phyloP scores from a whole-genome alignment of 2,113 vertebrate genomes.

The Chunga burmeisteri region DNA sequence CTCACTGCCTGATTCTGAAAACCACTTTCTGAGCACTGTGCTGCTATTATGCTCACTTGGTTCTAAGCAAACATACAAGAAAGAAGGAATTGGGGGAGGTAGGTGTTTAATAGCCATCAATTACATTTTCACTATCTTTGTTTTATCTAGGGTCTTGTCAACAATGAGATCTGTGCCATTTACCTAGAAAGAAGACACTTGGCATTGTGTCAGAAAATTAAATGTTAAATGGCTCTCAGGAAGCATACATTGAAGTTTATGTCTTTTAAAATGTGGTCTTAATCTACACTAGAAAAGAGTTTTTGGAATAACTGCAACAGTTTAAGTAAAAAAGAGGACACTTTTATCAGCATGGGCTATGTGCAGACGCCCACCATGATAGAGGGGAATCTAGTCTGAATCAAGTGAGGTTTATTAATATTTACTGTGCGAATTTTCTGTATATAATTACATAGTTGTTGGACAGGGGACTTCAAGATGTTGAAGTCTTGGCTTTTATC shows the following conservation, averaged over 20 bases:
- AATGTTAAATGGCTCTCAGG: not conserved
- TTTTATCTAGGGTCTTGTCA: not conserved
- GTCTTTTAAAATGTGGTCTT: not conserved
- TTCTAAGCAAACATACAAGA: not conserved
- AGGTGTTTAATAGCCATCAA: not conserved
- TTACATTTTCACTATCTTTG: not conserved
- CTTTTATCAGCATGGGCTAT: not conserved
- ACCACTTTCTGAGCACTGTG: conserved; percentile 72
- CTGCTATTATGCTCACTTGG: conserved; percentile 64
- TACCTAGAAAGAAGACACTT: not conserved
- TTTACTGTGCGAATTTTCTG: not conserved
- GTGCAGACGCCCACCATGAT: accelerated
- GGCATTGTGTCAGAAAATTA: not conserved
- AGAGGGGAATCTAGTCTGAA: not conserved
- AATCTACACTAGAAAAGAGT: not conserved
- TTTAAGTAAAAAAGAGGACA: not conserved
- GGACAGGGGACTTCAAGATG: not conserved
- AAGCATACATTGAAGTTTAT: not conserved
- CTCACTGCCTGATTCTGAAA: conserved; percentile 75
- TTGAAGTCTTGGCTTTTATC: not conserved
- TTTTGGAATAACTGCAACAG: not conserved
- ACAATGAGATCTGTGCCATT: not conserved
- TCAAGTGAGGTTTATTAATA: not conserved
- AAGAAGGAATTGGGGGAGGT: not conserved
- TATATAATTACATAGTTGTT: accelerated